Conservation (phyloP, 2,888 invertebrate species). For the Automeris io region DNA sequence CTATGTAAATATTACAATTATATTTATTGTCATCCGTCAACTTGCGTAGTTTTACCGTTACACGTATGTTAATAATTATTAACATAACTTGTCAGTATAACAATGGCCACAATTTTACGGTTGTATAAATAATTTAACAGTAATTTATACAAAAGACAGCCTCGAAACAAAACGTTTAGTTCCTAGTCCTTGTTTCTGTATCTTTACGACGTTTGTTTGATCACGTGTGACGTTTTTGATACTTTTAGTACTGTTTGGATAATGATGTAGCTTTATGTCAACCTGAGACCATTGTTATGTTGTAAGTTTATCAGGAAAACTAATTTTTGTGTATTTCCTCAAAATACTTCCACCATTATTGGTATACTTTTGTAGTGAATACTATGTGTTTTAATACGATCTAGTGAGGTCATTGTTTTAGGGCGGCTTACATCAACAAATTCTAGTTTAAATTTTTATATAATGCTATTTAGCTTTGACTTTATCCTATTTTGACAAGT, state of each 20-base stretch:
- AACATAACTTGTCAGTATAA: conserved; percentile 1
- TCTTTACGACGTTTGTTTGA: neutral
- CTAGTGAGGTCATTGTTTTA: no score
- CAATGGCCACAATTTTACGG: conserved; percentile 7
- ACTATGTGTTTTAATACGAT: neutral
- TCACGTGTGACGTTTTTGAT: conserved; percentile 4
- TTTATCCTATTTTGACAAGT: no score
- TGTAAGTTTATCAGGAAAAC: conserved; percentile 10
- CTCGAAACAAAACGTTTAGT: neutral
- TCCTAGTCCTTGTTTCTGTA: conserved; percentile 7
- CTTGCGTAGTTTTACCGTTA: conserved; percentile 1
- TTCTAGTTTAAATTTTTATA: no score
- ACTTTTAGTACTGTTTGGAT: conserved; percentile 14
- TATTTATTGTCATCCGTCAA: no score
- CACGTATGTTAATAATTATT: conserved; percentile 2
- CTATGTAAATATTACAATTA: no score
- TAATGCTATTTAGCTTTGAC: no score
- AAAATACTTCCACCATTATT: neutral
- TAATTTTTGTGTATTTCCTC: neutral
- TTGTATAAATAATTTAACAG: conserved; percentile 2
- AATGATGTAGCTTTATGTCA: conserved; percentile 14
- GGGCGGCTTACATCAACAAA: no score
- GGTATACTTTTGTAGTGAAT: neutral
- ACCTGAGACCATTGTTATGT: conserved; percentile 18
- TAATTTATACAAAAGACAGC: neutral